These are phyloP conservation scores for Neotragus pygmaeus DNA, from an alignment of 2,113 vertebrate species.

Conservation along the genomic window DNA sequence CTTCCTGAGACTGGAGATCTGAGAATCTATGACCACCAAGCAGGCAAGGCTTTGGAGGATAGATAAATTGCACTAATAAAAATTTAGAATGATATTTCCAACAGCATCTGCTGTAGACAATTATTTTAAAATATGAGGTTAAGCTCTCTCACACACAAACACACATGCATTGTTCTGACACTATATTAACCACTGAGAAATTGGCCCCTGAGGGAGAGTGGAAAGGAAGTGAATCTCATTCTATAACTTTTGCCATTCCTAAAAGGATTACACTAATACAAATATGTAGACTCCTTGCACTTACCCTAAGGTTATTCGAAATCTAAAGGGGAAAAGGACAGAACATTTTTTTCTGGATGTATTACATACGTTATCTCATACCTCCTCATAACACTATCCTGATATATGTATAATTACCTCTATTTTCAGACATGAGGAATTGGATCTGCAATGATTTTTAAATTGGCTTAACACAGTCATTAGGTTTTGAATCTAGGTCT, in stretches of 20 bases:
- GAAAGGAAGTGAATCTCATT: background rate
- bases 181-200: background rate
- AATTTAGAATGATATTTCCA: background rate
- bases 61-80: background rate
- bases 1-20: background rate
- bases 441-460: background rate
- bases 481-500: background rate
- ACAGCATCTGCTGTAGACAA: background rate
- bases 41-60: background rate
- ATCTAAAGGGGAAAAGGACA: background rate
- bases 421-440: slow-evolving; percentile 19
- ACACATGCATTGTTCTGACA: background rate
- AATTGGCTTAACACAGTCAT: background rate
- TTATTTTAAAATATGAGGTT: background rate
- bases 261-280: slow-evolving; percentile 30
- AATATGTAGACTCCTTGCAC: background rate
- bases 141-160: background rate
- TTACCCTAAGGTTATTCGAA: background rate
- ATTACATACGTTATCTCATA: background rate
- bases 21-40: background rate
- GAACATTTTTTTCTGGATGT: background rate
- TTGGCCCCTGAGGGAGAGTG: background rate
- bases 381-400: background rate
- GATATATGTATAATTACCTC: background rate
- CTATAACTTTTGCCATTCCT: background rate